Percentiles rank a stretch among this genome's conserved stretches.
Conservation (phyloP, 2,113 vertebrate species). For the Callionymus lyra region DNA sequence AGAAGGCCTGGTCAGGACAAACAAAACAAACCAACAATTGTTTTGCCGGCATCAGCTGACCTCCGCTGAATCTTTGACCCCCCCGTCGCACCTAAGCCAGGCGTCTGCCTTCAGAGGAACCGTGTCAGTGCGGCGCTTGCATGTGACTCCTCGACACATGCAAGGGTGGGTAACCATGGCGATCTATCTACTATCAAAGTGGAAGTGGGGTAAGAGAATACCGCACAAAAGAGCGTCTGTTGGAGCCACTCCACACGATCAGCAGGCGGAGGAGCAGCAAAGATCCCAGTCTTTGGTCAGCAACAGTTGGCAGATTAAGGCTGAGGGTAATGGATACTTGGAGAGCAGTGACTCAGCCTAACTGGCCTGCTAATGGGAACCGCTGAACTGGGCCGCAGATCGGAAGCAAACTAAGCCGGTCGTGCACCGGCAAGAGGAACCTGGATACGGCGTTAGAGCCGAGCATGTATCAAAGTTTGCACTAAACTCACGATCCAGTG, state of each 20-base stretch:
- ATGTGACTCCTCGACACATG: slow-evolving; percentile 38
- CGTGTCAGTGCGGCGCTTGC: slow-evolving; percentile 19
- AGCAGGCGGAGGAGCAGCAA: slow-evolving; percentile 8
- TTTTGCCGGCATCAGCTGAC: slow-evolving; percentile 54
- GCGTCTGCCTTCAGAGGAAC: slow-evolving; percentile 28
- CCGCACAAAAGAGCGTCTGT: slow-evolving; percentile 50
- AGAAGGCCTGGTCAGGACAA: slow-evolving; percentile 2
- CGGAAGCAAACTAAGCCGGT: too few species aligned
- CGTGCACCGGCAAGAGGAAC: too few species aligned
- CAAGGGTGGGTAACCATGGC: slow-evolving; percentile 44
- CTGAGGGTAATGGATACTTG: slow-evolving; percentile 47
- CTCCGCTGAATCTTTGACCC: slow-evolving; percentile 12
- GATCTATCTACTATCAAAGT: slow-evolving; percentile 31
- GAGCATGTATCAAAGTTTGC: too few species aligned
- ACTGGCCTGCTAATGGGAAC: slow-evolving; percentile 9
- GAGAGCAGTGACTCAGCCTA: slow-evolving; percentile 35
- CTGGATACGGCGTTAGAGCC: not conserved
- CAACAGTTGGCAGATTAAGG: slow-evolving; percentile 56
- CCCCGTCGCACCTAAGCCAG: slow-evolving; percentile 14
- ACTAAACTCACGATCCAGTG: too few species aligned
- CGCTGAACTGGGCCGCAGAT: slow-evolving; percentile 2
- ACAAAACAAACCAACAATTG: slow-evolving; percentile 46
- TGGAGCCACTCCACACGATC: slow-evolving; percentile 25
- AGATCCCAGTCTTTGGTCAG: slow-evolving; percentile 12
- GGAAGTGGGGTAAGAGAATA: slow-evolving; percentile 35